Percentiles rank a stretch among this genome's conserved stretches.
These are phyloP conservation scores for Upupa epops DNA, from an alignment of 2,113 vertebrate species.

Conservation along the genomic window DNA sequence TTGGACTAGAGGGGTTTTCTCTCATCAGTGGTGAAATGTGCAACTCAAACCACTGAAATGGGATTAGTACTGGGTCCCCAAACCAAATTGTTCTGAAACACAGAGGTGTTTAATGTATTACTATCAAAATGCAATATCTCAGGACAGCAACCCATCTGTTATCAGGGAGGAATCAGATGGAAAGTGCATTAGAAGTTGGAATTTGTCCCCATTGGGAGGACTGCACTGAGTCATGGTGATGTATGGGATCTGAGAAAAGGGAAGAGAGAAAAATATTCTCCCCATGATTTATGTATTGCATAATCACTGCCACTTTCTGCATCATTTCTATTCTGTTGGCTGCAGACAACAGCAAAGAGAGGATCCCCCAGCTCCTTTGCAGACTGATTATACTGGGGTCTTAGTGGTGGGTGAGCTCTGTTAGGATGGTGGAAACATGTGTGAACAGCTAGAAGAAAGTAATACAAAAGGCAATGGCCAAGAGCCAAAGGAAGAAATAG, in stretches of 20 bases:
- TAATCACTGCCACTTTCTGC: conserved; percentile 18
- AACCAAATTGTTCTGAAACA: conserved; percentile 3
- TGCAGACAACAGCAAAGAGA: not conserved
- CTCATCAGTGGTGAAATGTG: not conserved
- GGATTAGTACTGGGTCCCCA: conserved; percentile 13
- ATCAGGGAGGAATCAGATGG: not conserved
- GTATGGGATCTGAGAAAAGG: conserved; percentile 15
- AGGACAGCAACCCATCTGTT: conserved; percentile 36
- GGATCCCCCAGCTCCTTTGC: not conserved
- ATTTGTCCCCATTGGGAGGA: conserved; percentile 34
- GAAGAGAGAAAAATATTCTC: conserved; percentile 27
- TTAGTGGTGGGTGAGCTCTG: not conserved
- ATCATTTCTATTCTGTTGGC: not conserved
- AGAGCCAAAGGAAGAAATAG: not conserved
- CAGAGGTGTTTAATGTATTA: conserved; percentile 23
- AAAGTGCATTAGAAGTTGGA: conserved; percentile 56
- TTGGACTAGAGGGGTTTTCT: not conserved
- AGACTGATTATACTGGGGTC: not conserved
- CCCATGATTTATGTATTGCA: conserved; percentile 47
- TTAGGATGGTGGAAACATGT: not conserved
- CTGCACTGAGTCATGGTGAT: conserved; percentile 61
- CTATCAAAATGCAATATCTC: conserved; percentile 16
- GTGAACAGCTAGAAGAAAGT: not conserved
- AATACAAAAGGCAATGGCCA: not conserved
- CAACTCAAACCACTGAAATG: not conserved